A percentile compares a stretch with the other conserved stretches of the same genome.
phyloP scores from a whole-genome alignment of 2,888 invertebrate genomes.

The Perizoma affinitatum region DNA sequence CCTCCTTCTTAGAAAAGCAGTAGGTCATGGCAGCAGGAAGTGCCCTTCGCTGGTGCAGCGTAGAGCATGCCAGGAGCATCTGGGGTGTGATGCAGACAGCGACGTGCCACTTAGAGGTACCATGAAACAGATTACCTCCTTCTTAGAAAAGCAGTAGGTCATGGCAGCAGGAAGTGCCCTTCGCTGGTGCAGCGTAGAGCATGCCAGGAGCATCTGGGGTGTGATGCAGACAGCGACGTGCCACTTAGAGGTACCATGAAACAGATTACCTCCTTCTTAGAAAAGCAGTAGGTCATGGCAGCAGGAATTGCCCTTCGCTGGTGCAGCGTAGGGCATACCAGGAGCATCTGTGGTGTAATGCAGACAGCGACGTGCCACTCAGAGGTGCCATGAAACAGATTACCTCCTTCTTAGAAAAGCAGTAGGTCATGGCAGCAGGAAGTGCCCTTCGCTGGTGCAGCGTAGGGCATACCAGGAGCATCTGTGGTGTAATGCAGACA shows the following conservation, averaged over 20 bases:
- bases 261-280: constrained; percentile 42
- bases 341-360: constrained; percentile 89
- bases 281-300: no score
- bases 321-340: constrained; percentile 92
- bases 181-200: constrained; percentile 91
- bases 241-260: constrained; percentile 87
- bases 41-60: constrained; percentile 92
- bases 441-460: constrained; percentile 90
- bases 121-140: background rate
- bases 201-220: constrained; percentile 91
- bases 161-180: constrained; percentile 93
- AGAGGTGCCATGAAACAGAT: constrained; percentile 82
- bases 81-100: constrained; percentile 89
- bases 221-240: constrained; percentile 88
- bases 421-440: no score
- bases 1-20: constrained; percentile 81
- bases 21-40: constrained; percentile 92
- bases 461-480: constrained; percentile 92
- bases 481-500: constrained; percentile 89
- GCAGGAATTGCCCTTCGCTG: constrained; percentile 83
- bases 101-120: constrained; percentile 89
- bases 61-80: constrained; percentile 91
- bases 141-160: constrained; percentile 87
- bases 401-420: no score
- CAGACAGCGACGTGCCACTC: constrained; percentile 88